Evolutionary conservation across 2,888 invertebrate genomes (phyloP).

Genomic region (Byasa hedistus): DNA sequence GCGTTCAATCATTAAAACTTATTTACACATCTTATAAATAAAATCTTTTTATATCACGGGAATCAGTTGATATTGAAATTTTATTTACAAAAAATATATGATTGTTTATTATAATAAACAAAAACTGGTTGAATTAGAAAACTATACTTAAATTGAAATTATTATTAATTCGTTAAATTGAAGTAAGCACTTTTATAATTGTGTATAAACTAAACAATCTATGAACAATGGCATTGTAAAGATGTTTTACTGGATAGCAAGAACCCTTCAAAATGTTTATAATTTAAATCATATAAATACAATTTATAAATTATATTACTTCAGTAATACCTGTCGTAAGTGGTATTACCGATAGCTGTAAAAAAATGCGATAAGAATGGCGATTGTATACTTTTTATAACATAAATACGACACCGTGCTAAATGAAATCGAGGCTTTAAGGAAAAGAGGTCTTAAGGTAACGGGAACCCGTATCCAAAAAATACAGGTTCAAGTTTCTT

Average conservation of each 20-base stretch:
- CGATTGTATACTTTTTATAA: not conserved
- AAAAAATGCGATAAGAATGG: not conserved
- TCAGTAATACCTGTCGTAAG: not conserved
- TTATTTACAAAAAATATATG: not conserved
- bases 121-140: not conserved
- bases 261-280: not conserved
- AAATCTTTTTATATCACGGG: too few species aligned
- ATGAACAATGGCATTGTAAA: too few species aligned
- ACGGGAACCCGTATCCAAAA: constrained; percentile 27
- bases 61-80: not conserved
- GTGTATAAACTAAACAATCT: too few species aligned
- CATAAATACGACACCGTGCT: not conserved
- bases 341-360: not conserved
- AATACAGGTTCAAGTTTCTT: constrained; percentile 19
- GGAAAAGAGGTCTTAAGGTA: constrained; percentile 5
- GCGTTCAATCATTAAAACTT: too few species aligned
- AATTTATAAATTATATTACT: not conserved
- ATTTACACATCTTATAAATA: too few species aligned
- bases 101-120: not conserved
- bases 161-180: too few species aligned
- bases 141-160: too few species aligned
- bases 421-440: constrained; percentile 1
- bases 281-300: not conserved
- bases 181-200: too few species aligned
- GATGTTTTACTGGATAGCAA: not conserved